A percentile compares a stretch with the other conserved stretches of the same genome.
These are phyloP conservation scores for Oryzias dopingdopingensis DNA, from an alignment of 2,797 vertebrate genomes.

Conservation along the genomic window DNA sequence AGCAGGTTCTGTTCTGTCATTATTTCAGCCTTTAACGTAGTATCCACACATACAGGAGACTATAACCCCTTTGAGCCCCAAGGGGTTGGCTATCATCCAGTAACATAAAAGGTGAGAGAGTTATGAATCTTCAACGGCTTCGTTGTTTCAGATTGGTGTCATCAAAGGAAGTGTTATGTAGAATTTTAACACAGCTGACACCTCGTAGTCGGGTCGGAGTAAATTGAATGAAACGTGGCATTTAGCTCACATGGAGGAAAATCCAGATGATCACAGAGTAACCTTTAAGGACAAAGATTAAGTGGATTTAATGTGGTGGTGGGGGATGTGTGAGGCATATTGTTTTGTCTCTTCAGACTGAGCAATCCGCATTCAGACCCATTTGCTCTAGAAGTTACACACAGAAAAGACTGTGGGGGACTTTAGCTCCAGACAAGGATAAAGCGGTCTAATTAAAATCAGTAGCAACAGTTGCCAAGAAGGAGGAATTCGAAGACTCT, in stretches of 20 bases:
- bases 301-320: constrained; percentile 19
- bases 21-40: neutral
- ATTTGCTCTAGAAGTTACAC: constrained; percentile 7
- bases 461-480: constrained; percentile 28
- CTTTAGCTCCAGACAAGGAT: constrained; percentile 44
- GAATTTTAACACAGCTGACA: constrained; percentile 9
- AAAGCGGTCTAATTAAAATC: constrained; percentile 49
- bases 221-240: neutral
- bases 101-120: neutral
- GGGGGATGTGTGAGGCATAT: constrained; percentile 22
- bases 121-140: neutral
- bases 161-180: neutral
- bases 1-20: neutral
- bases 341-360: constrained; percentile 27
- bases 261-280: constrained; percentile 15
- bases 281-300: constrained; percentile 48
- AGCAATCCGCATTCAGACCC: constrained; percentile 23
- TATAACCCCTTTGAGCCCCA: neutral
- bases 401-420: constrained; percentile 31
- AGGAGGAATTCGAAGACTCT: constrained; percentile 19
- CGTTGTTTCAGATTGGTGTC: neutral
- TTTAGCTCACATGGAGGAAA: constrained; percentile 9
- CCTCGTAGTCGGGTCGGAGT: constrained; percentile 7
- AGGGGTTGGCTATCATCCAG: constrained; percentile 5
- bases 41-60: neutral